Conservation (phyloP, 1,140 invertebrate genomes). For the Hycleus phaleratus region DNA sequence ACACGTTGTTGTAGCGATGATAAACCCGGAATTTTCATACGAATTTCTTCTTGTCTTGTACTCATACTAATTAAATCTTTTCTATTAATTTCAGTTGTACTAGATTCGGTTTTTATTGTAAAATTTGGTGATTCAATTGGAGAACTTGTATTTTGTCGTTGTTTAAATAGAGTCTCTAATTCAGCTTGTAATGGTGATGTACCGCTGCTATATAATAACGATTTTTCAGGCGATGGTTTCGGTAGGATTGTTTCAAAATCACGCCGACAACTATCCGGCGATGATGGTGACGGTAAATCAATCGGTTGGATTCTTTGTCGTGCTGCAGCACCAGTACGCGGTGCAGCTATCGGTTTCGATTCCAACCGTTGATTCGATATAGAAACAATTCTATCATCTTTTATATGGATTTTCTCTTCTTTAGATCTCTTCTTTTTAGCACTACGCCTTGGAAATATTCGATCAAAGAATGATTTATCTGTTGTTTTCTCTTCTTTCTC, state of each 20-base stretch:
- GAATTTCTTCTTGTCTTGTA: conserved; percentile 31
- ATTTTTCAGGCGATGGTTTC: conserved; percentile 21
- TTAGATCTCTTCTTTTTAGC: conserved; percentile 48
- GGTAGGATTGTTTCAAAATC: not conserved
- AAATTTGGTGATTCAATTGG: conserved; percentile 12
- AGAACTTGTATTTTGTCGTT: conserved; percentile 20
- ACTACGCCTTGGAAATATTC: conserved; percentile 54
- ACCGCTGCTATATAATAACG: not conserved
- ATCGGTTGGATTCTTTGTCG: conserved; percentile 49
- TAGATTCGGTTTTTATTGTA: not conserved
- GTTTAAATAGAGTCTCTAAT: conserved; percentile 32
- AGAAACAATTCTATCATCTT: not conserved
- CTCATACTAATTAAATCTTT: not conserved
- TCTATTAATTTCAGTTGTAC: not conserved
- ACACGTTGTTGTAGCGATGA: conserved; percentile 45
- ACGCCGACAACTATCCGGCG: conserved; percentile 22
- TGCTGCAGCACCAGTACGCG: conserved; percentile 40
- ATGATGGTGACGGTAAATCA: conserved; percentile 41
- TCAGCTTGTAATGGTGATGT: conserved; percentile 33
- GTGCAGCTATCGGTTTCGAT: conserved; percentile 23
- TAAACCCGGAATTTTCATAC: conserved; percentile 44
- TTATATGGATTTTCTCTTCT: conserved; percentile 4
- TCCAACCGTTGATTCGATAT: conserved; percentile 3
- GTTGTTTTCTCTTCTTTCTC: conserved; percentile 49
- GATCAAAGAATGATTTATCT: conserved; percentile 57